Evolutionary conservation across 2,797 vertebrate genomes (phyloP).

Genomic region (Malacoraja senta): DNA sequence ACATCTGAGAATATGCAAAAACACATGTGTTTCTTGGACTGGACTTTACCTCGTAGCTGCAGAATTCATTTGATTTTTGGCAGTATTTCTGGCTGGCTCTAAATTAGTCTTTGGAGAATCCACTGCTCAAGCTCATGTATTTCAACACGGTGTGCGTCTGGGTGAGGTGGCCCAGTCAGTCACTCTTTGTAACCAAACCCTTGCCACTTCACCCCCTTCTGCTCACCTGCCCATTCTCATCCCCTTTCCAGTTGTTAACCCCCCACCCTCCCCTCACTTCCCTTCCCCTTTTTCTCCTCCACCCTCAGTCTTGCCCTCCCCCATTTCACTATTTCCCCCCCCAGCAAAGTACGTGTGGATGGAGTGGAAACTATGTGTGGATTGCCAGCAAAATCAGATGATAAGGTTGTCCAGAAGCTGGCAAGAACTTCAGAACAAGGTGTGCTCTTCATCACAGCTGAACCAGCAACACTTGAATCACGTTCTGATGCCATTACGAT

Average conservation of each 20-base stretch:
- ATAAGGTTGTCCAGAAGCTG: too few relatives aligned
- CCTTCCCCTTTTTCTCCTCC: not conserved
- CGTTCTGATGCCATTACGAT: too few relatives aligned
- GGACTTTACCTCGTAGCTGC: not conserved
- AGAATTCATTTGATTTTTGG: not conserved
- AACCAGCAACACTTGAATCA: too few relatives aligned
- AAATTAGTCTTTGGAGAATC: not conserved
- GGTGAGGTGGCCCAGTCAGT: not conserved
- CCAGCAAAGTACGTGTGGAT: too few relatives aligned
- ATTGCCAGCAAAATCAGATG: too few relatives aligned
- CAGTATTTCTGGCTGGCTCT: not conserved
- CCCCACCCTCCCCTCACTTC: not conserved
- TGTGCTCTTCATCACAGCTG: too few relatives aligned
- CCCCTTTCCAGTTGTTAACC: not conserved
- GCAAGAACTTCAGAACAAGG: too few relatives aligned
- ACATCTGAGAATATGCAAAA: not conserved
- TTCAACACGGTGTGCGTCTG: not conserved
- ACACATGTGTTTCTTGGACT: not conserved
- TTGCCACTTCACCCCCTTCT: not conserved
- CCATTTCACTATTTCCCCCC: too few relatives aligned
- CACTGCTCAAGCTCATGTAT: not conserved
- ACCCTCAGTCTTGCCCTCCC: too few relatives aligned
- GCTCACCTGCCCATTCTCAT: too few relatives aligned
- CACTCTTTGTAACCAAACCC: not conserved
- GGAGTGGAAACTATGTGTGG: too few relatives aligned